Evolutionary conservation across 2,113 vertebrate genomes (phyloP).

Genomic region (Sterna hirundo): DNA sequence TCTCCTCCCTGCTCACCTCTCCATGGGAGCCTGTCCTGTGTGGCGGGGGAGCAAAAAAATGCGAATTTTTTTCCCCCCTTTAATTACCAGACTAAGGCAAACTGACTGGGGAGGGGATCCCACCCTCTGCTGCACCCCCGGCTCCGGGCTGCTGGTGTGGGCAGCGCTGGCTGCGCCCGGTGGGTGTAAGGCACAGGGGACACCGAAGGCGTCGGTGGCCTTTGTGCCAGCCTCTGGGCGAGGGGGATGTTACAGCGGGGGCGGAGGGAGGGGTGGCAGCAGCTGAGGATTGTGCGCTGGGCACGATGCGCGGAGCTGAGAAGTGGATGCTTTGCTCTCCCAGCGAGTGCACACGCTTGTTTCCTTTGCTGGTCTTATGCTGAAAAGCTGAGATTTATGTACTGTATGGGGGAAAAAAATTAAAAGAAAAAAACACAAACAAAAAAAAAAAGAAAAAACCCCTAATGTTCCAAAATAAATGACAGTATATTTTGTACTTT

Average conservation of each 20-base stretch:
- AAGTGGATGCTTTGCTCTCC: constrained; percentile 41
- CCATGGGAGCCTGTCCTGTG: neutral
- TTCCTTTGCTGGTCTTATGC: constrained; percentile 40
- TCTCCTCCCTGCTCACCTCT: neutral
- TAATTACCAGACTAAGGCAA: neutral
- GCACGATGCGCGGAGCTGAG: neutral
- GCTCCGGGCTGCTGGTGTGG: neutral
- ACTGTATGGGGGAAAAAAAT: constrained; percentile 60
- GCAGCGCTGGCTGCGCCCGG: neutral
- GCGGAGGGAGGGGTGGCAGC: neutral
- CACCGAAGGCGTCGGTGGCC: neutral
- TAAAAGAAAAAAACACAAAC: neutral
- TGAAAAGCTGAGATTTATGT: constrained; percentile 71
- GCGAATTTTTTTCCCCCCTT: neutral
- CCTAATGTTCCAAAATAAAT: constrained; percentile 72
- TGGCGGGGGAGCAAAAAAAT: accelerated
- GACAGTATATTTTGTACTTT: constrained; percentile 84
- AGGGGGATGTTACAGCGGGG: accelerated
- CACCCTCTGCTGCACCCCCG: neutral
- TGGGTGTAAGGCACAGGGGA: neutral
- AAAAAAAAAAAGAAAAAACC: neutral
- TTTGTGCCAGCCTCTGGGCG: accelerated
- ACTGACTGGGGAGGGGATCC: neutral
- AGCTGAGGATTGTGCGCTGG: neutral
- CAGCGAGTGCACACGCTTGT: constrained; percentile 6